Base-by-base conservation (phyloP, 2,797 vertebrate genomes). In the Mionectes olivaceus region DNA sequence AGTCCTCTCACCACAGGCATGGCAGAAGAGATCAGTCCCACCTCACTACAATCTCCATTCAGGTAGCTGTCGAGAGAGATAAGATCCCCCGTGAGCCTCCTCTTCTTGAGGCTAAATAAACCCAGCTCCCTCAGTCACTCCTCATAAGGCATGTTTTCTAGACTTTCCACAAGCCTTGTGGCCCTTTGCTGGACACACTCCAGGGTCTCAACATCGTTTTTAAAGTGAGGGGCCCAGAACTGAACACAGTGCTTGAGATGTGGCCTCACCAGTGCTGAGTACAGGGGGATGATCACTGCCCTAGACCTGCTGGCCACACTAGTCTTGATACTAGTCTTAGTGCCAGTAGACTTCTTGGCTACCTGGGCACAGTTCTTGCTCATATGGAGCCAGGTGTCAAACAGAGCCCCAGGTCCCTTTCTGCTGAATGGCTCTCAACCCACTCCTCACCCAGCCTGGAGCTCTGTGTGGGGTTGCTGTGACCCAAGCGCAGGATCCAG, bases 281-380 rank as follows among this genome's bases (percentile, higher is more conserved):
- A 32, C 30, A 35, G 69, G 4, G 22, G 9, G 15, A 19, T 0
- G 0, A 61, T 12, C 24, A 6, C 23, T 28, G 17, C 63, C 53
- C 35, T 50, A 37, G 28, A 50, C 43, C 64, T 69, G 41, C 28
- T 63, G 71, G 13, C 19, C 7, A 4, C 10, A 7, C 11, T 33
- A 2, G 21, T 33, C n/a, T 76, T 64, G 8, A 33, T 50, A 39
- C 23, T 39, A 39, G 37, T 39, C 37, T 39, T 39, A 39, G 12
- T 69, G n/a, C 35, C 64, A 30, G 2, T 33, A 9, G 23, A 28
- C 19, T 44, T 50, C 63, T 69, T 56, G 70, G 23, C 43, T 63
- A 22, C 49, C 32, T 69, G 60, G 46, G 24, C 28, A 52, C 19
- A 25, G 8, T 64, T 7, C 35, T 69, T 19, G 6, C 56, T 76